Evolutionary conservation across 2,797 vertebrate genomes (phyloP).

Genomic region (Hephaestus fuliginosus): DNA sequence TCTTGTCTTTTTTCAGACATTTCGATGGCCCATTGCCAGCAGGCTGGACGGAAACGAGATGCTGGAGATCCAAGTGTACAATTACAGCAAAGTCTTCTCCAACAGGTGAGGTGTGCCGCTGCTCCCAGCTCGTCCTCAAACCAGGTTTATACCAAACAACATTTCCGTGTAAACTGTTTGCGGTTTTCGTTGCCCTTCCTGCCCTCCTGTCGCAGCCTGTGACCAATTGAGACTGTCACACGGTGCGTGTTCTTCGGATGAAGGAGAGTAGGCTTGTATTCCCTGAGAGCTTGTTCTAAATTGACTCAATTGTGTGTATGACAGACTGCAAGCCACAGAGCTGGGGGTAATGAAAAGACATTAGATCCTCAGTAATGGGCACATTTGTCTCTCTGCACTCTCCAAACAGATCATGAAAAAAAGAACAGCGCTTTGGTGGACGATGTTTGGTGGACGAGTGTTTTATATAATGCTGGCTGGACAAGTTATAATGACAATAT

Average conservation of each 20-base stretch:
- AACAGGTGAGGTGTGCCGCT: constrained; percentile 89
- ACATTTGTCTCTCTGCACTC: constrained; percentile 53
- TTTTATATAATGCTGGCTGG: no score
- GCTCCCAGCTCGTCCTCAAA: neutral
- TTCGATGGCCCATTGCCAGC: constrained; percentile 94
- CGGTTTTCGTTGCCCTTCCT: constrained; percentile 7
- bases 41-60: constrained; percentile 91
- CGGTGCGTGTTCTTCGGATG: constrained; percentile 36
- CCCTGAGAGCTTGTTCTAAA: constrained; percentile 57
- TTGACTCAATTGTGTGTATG: constrained; percentile 56
- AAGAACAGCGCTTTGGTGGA: neutral
- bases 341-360: constrained; percentile 51
- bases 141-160: constrained; percentile 9
- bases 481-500: neutral
- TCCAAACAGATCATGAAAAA: constrained; percentile 30
- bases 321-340: constrained; percentile 45
- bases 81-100: constrained; percentile 97
- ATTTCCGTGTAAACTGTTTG: constrained; percentile 38
- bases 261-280: constrained; percentile 26
- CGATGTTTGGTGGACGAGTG: no score
- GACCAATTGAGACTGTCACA: constrained; percentile 37
- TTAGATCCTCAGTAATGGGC: constrained; percentile 41
- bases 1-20: constrained; percentile 72
- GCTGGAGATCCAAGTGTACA: constrained; percentile 95
- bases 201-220: constrained; percentile 37